Conservation (phyloP, 2,888 invertebrate genomes). For the Stenotaenia linearis region DNA sequence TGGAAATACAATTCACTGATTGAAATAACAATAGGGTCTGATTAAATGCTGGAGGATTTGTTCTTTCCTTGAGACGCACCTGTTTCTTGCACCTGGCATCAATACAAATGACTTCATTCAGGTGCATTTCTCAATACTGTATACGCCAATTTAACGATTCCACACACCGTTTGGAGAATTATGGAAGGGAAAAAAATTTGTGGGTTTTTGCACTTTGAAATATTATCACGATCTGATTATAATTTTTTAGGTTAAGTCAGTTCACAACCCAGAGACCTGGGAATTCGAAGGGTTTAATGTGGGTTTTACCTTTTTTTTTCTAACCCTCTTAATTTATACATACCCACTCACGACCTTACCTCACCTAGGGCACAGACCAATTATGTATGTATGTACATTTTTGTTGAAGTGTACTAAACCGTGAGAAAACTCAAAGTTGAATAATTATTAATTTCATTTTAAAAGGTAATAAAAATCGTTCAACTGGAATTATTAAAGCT, state of each 20-base stretch:
- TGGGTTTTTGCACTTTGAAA: too few relatives aligned
- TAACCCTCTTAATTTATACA: not conserved
- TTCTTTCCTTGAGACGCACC: not conserved
- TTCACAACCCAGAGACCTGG: not conserved
- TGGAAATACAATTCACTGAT: not conserved
- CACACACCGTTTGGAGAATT: not conserved
- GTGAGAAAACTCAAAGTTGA: too few relatives aligned
- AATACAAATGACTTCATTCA: not conserved
- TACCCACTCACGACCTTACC: not conserved
- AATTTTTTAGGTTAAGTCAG: not conserved
- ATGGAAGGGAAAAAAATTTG: too few relatives aligned
- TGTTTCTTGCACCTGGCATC: not conserved
- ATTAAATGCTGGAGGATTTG: not conserved
- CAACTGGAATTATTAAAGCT: too few relatives aligned
- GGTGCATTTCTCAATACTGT: not conserved
- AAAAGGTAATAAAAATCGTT: too few relatives aligned
- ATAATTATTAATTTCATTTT: too few relatives aligned
- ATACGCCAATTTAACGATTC: not conserved
- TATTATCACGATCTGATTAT: not conserved
- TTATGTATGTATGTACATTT: not conserved
- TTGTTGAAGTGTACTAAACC: not conserved
- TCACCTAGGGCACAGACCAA: not conserved
- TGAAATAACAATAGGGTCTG: conserved; percentile 4
- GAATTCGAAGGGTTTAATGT: not conserved
- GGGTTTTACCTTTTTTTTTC: not conserved